Percentiles rank a stretch among this genome's conserved stretches.
Conservation (phyloP, 1,140 invertebrate genomes). For the Aethina tumida region DNA sequence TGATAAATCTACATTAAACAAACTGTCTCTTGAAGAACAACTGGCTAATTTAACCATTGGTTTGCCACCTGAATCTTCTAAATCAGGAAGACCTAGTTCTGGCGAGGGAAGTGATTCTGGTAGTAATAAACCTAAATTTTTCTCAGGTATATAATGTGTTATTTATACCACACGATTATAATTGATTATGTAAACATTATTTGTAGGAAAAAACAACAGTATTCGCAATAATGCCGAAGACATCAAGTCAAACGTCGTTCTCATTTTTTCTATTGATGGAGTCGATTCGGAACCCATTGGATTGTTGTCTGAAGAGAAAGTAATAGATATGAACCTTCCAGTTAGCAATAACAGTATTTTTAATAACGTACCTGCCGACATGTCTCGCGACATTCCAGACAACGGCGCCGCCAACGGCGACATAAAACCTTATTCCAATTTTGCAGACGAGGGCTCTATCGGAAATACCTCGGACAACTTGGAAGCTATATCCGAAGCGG, state of each 20-base stretch:
- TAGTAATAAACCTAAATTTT: too few relatives aligned
- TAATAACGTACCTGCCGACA: conserved; percentile 7
- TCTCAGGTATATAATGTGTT: too few relatives aligned
- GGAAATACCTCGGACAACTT: conserved; percentile 88
- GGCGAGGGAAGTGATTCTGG: too few relatives aligned
- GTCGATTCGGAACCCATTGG: conserved; percentile 51
- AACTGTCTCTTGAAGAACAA: too few relatives aligned
- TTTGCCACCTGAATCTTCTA: too few relatives aligned
- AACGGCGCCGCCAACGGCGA: conserved; percentile 8
- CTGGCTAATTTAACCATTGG: too few relatives aligned
- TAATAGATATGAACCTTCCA: conserved; percentile 30
- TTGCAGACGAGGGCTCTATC: conserved; percentile 77
- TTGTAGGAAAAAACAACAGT: too few relatives aligned
- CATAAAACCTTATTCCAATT: conserved; percentile 49
- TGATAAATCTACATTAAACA: too few relatives aligned
- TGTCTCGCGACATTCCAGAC: conserved; percentile 1
- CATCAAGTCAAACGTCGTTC: conserved; percentile 34
- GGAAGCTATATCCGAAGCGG: conserved; percentile 89
- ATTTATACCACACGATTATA: too few relatives aligned
- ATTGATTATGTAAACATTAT: too few relatives aligned
- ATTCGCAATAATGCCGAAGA: too few relatives aligned
- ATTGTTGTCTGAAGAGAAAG: conserved; percentile 63
- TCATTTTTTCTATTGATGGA: conserved; percentile 55
- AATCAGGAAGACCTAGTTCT: too few relatives aligned
- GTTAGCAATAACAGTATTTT: conserved; percentile 14